Evolutionary conservation across 2,797 vertebrate genomes (phyloP), one percentile per base, ranked within the genome.

Genomic region (Craterocephalus amniculus): DNA sequence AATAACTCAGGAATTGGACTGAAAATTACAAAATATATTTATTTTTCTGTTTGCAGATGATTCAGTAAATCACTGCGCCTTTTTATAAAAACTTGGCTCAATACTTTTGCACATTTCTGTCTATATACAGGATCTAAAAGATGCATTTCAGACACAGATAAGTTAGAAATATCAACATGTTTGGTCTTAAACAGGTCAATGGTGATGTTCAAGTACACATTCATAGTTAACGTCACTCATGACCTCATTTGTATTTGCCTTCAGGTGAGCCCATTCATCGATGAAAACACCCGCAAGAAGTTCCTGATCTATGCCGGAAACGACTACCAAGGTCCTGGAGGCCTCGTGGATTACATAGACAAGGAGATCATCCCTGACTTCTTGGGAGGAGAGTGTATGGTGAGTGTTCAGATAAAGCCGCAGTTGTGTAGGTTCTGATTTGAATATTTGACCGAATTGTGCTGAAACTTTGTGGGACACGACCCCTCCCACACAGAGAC

Each of bases 241-340:
- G 49, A 26, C 22, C 24, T 31, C 22, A 11, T 59, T 10, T 70
- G 34, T 62, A 54, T 74, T 14, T 76, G 11, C n/a, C 35, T 43
- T 48, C 72, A 99, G 98, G 97, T 99, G 58, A 99, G 98, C 81
- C 98, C 98, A 0, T 99, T 99, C 78, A 99, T 99, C 22, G 97
- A 99, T 68, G 98, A 99, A 90, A 99, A 99, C 91, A 99, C 98
- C 36, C 94, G 98, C 55, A 98, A 98, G 89, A 99, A 99, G 84
- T 99, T 99, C 90, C 95, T 99, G 66, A 98, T 99, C 88, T 99
- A 99, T 62, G 98, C 97, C 16, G 98, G 98, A 54, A 99, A 99
- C 43, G 98, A 99, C 87, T 99, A 99, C 90, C 98, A 99, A 87
- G 97, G 97, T 26, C 96, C 97, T 3, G 98, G 97, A 0, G 98